phyloP scores from a whole-genome alignment of 2,797 vertebrate genomes.

The Parauchenoglanis ngamensis region DNA sequence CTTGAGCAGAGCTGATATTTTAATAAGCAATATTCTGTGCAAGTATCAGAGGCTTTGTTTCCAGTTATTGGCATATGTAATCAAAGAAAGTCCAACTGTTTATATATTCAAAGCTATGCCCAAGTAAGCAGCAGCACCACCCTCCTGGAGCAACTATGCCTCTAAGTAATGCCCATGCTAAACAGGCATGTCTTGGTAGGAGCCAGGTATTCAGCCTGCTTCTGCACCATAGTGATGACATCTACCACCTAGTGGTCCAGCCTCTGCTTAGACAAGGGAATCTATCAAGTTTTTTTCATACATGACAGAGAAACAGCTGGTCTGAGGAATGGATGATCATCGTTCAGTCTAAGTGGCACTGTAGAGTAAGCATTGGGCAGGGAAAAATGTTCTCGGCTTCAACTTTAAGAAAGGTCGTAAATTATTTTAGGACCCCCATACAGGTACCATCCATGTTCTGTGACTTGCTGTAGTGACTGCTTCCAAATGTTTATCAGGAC shows the following conservation, averaged over 20 bases:
- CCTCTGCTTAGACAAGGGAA: background rate
- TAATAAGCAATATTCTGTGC: background rate
- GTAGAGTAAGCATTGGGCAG: background rate
- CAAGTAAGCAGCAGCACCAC: background rate
- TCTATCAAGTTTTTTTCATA: background rate
- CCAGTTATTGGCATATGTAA: background rate
- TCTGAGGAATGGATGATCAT: background rate
- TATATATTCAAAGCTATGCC: background rate
- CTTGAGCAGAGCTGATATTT: background rate
- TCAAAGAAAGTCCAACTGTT: background rate
- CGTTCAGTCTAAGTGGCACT: background rate
- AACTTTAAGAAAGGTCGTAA: background rate
- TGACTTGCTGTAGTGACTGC: background rate
- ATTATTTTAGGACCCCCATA: background rate
- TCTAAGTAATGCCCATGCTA: background rate
- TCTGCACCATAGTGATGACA: background rate
- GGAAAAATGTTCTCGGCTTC: background rate
- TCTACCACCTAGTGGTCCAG: background rate
- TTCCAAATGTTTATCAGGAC: background rate
- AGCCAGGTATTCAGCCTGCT: slow-evolving; percentile 5
- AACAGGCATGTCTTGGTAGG: background rate
- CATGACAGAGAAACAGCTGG: background rate
- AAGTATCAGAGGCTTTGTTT: background rate
- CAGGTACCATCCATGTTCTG: background rate
- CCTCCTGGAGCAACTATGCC: background rate